Evolutionary conservation across 2,888 invertebrate species (phyloP), one percentile per base, ranked within the genome.

Genomic region (Muschampia plurimacula): DNA sequence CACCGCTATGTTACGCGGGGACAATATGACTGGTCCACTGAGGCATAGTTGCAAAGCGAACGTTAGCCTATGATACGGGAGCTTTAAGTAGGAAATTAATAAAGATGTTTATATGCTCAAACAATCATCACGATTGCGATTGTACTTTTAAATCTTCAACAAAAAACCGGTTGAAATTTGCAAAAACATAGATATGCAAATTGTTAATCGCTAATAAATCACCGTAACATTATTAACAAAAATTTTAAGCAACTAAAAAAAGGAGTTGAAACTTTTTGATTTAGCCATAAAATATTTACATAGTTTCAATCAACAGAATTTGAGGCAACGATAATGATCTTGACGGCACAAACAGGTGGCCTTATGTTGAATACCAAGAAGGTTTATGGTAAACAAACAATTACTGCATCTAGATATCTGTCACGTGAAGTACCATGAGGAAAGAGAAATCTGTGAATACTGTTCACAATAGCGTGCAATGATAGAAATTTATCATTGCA

Each of bases 1-100:
- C 77, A 88, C 90, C 91, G 92, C 89, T 90, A 89, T 85, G 83
- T 89, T 88, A 90, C 84, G 86, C 84, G 68, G 76, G 73, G 77
- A 74, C 72, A 73, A 72, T 65, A 72, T 73, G 69, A 73, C 66
- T 28, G 71, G 71, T 66, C 71, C 39, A 60, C 60, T 28, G 12
- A 59, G 39, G 49, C 60, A 49, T 28, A 22, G 28, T 44, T 66
- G 49, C 60, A 52, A 66, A 60, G 60, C 46, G 46, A 28, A 66
- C 41, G 44, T 36, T 71, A 52, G 66, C 13, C 66, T 60, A 28
- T 60, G 41, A 60, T 71, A n/a, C 15, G 44, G 49, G 13, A 36
- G 65, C 10, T 28, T 55, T 59, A 3, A 36, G 13, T 59, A 39
- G 13, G 13, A 36, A 36, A 59, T 32, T 57, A 15, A 32, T 46